Evolutionary conservation across 2,113 vertebrate genomes (phyloP), one percentile per base, ranked within the genome.

Genomic region (Galemys pyrenaicus): DNA sequence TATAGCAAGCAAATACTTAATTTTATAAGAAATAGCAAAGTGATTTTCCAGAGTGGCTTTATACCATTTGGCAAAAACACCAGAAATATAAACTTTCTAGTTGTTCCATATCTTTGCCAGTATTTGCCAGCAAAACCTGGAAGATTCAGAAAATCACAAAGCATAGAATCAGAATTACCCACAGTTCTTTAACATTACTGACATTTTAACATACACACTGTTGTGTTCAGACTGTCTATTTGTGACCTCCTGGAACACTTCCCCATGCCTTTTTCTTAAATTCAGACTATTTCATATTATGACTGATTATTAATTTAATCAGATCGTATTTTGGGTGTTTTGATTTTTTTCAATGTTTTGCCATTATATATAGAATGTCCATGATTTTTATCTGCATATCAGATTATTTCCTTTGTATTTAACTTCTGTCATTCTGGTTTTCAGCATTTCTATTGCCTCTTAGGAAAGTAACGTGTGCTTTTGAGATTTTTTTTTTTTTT

Each of bases 1-100:
- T 28, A 30, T 60, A 71, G 13, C 71, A 86, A 92, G 22, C 71
- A 13, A 92, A 70, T 87, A 73, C 46, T 91, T 93, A 49, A 78
- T 84, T 85, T 83, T 56, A 37, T 83, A 41, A 77, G 19, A 65
- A 51, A 58, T 6, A n/a, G 1, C 13, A 35, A 44, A 84, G 26
- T 39, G 5, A 58, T 86, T 93, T 93, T 44, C 60, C 60, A 77
- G 24, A 64, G 37, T 46, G 0, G 9, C 41, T 44, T n/a, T 71
- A 6, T 78, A 64, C 41, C 26, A 32, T 26, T 89, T 51, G 44
- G 13, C 62, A 68, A 9, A n/a, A 56, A 32, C 26, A 64, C 44
- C 41, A 89, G 41, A 96, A 94, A 60, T 79, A 30, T 0, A 16
- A 81, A 35, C 62, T 77, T 65, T 62, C 58, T 26, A 68, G 46